These are phyloP conservation scores for Caenorhabditis sinica DNA, from an alignment of 2,888 invertebrate species.

Conservation along the genomic window DNA sequence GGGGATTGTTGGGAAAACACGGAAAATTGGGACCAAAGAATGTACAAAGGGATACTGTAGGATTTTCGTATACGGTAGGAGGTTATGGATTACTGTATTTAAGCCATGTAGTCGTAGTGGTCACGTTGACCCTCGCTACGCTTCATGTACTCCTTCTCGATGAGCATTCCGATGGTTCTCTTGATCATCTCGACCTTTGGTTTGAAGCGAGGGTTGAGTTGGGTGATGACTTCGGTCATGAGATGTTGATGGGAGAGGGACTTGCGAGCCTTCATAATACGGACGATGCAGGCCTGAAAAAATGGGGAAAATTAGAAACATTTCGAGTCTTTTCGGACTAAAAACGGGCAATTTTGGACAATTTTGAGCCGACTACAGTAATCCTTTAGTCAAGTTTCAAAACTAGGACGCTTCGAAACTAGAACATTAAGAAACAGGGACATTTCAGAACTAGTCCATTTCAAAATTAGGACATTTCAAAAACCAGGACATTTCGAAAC, in stretches of 20 bases:
- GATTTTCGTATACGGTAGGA: not conserved
- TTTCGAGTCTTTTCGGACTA: not conserved
- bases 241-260: conserved; percentile 93
- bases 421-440: too few species aligned
- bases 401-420: too few species aligned
- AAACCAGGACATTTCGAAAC: too few species aligned
- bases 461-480: too few species aligned
- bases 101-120: conserved; percentile 98
- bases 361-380: not conserved
- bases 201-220: conserved; percentile 95
- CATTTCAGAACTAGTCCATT: too few species aligned
- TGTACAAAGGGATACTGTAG: not conserved
- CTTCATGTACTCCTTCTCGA: conserved; percentile 98
- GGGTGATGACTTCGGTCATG: conserved; percentile 92
- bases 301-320: not conserved
- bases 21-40: not conserved
- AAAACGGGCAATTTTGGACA: not conserved
- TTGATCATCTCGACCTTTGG: conserved; percentile 90
- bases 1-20: not conserved
- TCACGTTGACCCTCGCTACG: conserved; percentile 97
- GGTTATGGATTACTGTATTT: conserved; percentile 67
- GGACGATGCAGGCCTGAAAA: conserved; percentile 86
- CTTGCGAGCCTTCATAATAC: conserved; percentile 97
- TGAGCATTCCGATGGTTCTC: conserved; percentile 99
- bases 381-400: too few species aligned